Evolutionary conservation across 1,140 invertebrate species (phyloP).

Genomic region (Zaprionus camerounensis): DNA sequence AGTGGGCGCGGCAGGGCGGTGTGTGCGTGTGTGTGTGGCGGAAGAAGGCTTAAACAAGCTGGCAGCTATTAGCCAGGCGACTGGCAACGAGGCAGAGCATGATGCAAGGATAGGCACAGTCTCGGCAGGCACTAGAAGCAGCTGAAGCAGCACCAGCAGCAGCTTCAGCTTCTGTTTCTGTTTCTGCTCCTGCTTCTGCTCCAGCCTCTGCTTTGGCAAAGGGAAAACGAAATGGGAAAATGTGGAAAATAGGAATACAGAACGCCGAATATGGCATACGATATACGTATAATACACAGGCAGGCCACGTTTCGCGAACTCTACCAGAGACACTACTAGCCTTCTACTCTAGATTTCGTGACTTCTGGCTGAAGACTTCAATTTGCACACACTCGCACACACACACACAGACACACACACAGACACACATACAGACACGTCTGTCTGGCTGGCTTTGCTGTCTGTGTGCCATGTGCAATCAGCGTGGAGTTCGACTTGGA

Average conservation of each 20-base stretch:
- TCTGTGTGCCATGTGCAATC: conserved; percentile 71
- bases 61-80: conserved; percentile 67
- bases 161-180: not conserved
- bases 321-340: conserved; percentile 63
- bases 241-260: conserved; percentile 40
- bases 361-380: conserved; percentile 77
- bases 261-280: conserved; percentile 5
- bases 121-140: conserved; percentile 1
- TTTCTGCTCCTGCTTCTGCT: conserved; percentile 22
- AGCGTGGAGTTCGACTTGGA: conserved; percentile 70
- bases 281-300: conserved; percentile 29
- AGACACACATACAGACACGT: conserved; percentile 40
- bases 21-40: not conserved
- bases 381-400: conserved; percentile 56
- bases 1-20: conserved; percentile 20
- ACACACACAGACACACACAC: too few species aligned
- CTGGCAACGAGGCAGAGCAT: conserved; percentile 16
- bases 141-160: conserved; percentile 34
- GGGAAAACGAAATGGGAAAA: conserved; percentile 68
- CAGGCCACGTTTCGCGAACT: conserved; percentile 54
- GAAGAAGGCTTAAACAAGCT: conserved; percentile 66
- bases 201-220: conserved; percentile 69
- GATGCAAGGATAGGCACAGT: conserved; percentile 30
- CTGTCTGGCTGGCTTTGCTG: conserved; percentile 5
- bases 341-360: conserved; percentile 82